Conservation (phyloP, 2,888 invertebrate species). For the Xiphydria camelus region DNA sequence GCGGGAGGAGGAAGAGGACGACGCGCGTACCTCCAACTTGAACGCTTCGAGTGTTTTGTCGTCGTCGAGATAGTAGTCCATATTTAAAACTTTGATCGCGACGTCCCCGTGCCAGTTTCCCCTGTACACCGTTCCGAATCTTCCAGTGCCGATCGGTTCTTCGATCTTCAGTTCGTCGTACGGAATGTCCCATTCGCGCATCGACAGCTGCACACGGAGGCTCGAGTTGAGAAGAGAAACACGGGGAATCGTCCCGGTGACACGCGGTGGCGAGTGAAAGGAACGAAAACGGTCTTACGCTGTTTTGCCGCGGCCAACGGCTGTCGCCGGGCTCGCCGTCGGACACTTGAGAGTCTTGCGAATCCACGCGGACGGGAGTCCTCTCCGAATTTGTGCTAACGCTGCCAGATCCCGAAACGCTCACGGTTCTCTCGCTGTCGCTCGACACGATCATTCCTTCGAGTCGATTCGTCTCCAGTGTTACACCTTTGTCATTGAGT, state of each 20-base stretch:
- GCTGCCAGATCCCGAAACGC: constrained; percentile 70
- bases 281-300: constrained; percentile 64
- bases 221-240: too few species aligned
- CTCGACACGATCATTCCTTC: constrained; percentile 64
- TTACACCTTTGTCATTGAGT: constrained; percentile 60
- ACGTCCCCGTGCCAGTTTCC: constrained; percentile 99
- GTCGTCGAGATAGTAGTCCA: constrained; percentile 86
- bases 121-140: constrained; percentile 92
- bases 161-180: constrained; percentile 88
- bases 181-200: constrained; percentile 98
- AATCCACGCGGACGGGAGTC: constrained; percentile 78
- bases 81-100: constrained; percentile 93
- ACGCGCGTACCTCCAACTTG: constrained; percentile 86
- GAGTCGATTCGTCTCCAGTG: constrained; percentile 62
- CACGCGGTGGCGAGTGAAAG: neutral
- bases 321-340: constrained; percentile 63
- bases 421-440: constrained; percentile 73
- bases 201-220: constrained; percentile 69
- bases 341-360: constrained; percentile 79
- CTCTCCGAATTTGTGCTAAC: constrained; percentile 84
- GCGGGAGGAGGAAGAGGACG: too few species aligned
- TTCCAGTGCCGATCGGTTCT: constrained; percentile 86
- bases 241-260: too few species aligned
- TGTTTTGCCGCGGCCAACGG: constrained; percentile 81
- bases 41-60: constrained; percentile 89